Base-by-base conservation (phyloP, 2,888 invertebrate genomes). In the Patella pellucida region DNA sequence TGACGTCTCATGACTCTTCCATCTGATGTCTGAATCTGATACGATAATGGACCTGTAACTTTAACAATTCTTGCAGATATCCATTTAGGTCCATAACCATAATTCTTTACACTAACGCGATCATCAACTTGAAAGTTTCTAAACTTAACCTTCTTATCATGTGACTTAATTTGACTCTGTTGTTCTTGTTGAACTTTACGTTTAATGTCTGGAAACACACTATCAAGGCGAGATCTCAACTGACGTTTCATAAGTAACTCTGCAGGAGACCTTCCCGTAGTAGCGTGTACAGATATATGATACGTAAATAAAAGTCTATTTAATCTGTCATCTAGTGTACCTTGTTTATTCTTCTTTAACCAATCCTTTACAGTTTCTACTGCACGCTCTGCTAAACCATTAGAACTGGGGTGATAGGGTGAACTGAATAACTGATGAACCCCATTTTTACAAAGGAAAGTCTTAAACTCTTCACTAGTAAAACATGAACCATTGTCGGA, bases 391-490 rank as follows among this genome's bases (percentile, higher is more conserved):
- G 62, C 62, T 23, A 62, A 19, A 11, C 62, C 62, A 23, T 62
- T 62, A 19, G 62, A 62, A 62, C 19, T 11, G n/a, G 9, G 62
- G 19, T 62, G 62, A 23, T 62, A 62, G 62, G 62, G 19, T 12
- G 9, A n/a, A 12, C 19, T 62, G 19, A 23, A 23, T n/a, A 62
- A 23, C 19, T 62, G 62, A 62, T 23, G 12, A 3, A 62, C 62
- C n/a, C 62, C 62, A 62, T 19, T 62, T 14, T 62, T n/a, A 62
- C 62, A 23, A 9, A 62, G 23, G 62, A 62, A 62, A n/a, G 23
- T 19, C 62, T 62, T 23, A 62, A 62, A 62, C 12, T 62, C 62
- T 62, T 62, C 62, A 62, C 56, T 56, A 19, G 56, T 56, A 56
- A 56, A 56, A 23, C n/a, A n/a, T 9, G 62, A 62, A 62, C 62